These are phyloP conservation scores for Tupaia tana DNA, from an alignment of 2,113 vertebrate species.

Conservation along the genomic window DNA sequence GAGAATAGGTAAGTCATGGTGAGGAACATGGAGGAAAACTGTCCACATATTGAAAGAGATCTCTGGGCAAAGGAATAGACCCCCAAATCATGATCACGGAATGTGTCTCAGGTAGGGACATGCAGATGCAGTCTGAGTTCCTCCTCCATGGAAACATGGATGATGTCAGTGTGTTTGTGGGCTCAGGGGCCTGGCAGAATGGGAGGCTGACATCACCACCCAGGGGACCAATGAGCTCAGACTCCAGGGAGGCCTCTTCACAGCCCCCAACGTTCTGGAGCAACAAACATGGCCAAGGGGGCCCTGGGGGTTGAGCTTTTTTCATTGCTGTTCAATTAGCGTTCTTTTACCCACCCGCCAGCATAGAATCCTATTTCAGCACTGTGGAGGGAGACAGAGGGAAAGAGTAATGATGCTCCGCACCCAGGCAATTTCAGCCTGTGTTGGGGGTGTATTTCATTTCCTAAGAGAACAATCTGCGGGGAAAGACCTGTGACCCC, in stretches of 20 bases:
- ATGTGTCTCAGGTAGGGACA: not conserved
- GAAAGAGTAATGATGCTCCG: not conserved
- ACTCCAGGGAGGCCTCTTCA: slow-evolving; percentile 49
- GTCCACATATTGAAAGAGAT: not conserved
- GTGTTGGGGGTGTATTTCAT: not conserved
- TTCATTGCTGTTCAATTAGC: not conserved
- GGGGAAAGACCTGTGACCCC: not conserved
- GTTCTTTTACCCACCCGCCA: not conserved
- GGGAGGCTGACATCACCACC: slow-evolving; percentile 65
- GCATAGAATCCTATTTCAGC: not conserved
- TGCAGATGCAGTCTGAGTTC: not conserved
- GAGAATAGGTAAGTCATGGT: not conserved
- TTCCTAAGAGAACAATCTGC: not conserved
- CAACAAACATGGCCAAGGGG: slow-evolving; percentile 56
- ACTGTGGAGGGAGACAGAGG: not conserved
- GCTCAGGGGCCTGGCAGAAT: slow-evolving; percentile 20
- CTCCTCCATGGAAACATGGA: slow-evolving; percentile 10
- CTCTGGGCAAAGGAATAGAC: not conserved
- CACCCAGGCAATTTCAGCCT: not conserved
- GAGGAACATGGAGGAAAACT: not conserved
- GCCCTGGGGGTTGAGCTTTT: slow-evolving; percentile 27
- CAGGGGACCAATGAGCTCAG: slow-evolving; percentile 64
- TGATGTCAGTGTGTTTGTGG: slow-evolving; percentile 68
- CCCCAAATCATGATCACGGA: not conserved
- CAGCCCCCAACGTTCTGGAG: not conserved